These are phyloP conservation scores for Deladenus siricidicola DNA, from an alignment of 2,888 invertebrate species.

Conservation along the genomic window DNA sequence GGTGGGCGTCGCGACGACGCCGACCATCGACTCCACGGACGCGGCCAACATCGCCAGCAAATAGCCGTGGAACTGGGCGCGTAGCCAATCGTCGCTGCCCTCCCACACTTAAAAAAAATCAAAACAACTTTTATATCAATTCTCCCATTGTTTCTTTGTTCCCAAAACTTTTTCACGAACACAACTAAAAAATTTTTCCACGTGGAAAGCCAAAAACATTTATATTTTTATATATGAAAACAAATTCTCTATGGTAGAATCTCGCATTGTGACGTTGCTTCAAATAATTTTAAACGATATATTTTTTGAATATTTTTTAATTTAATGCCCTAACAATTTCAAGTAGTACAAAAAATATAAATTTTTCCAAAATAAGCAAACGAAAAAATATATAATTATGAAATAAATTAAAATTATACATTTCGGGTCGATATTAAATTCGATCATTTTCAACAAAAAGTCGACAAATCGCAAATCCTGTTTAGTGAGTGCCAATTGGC, in stretches of 20 bases:
- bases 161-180: too few relatives aligned
- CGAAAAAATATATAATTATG: too few relatives aligned
- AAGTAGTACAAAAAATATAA: too few relatives aligned
- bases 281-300: not conserved
- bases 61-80: conserved; percentile 70
- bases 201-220: too few relatives aligned
- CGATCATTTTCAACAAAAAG: conserved; percentile 65
- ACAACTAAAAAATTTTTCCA: too few relatives aligned
- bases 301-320: not conserved
- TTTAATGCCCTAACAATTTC: too few relatives aligned
- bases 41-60: conserved; percentile 54
- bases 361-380: too few relatives aligned
- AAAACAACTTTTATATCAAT: too few relatives aligned
- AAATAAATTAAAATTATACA: conserved; percentile 4
- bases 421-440: conserved; percentile 61
- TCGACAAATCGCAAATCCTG: conserved; percentile 93
- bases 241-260: too few relatives aligned
- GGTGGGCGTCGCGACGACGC: conserved; percentile 27
- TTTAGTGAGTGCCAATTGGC: conserved; percentile 77
- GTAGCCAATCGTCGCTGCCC: conserved; percentile 92
- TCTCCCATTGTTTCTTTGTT: too few relatives aligned
- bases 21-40: conserved; percentile 29
- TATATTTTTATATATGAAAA: too few relatives aligned
- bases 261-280: too few relatives aligned
- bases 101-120: conserved; percentile 70